These are phyloP conservation scores for Ochotona curzoniae DNA, from an alignment of 2,113 vertebrate genomes.

Conservation along the genomic window DNA sequence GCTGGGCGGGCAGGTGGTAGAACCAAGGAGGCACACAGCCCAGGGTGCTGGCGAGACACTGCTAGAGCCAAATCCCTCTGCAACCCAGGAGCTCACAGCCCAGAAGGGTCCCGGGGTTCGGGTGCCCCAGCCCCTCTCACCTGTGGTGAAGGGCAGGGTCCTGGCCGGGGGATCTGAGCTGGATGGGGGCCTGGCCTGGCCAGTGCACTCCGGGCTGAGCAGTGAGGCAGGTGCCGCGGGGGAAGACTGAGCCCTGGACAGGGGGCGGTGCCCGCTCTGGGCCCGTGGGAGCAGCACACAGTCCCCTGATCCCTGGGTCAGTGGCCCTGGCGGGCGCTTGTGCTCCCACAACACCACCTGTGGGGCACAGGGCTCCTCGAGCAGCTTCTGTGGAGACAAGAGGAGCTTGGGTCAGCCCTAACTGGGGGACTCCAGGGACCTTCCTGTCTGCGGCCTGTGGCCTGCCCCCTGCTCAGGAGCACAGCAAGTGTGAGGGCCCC, in stretches of 20 bases:
- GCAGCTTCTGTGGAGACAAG: too few relatives aligned
- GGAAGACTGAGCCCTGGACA: constrained; percentile 93
- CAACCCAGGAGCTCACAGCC: too few relatives aligned
- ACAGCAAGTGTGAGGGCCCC: too few relatives aligned
- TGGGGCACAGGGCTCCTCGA: neutral
- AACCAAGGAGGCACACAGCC: too few relatives aligned
- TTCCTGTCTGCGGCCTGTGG: too few relatives aligned
- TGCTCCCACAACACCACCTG: constrained; percentile 94
- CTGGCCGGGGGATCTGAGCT: constrained; percentile 86
- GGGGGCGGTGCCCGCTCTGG: constrained; percentile 87
- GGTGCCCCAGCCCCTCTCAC: constrained; percentile 78
- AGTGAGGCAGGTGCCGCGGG: constrained; percentile 91
- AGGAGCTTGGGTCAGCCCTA: too few relatives aligned
- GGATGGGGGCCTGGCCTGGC: constrained; percentile 83
- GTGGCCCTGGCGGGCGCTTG: constrained; percentile 85
- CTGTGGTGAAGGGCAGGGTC: constrained; percentile 91
- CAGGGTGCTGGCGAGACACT: too few relatives aligned
- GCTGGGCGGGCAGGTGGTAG: too few relatives aligned
- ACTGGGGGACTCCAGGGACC: too few relatives aligned
- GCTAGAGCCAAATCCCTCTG: too few relatives aligned
- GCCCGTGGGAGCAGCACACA: constrained; percentile 83
- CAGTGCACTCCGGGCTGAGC: constrained; percentile 83
- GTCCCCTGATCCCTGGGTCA: constrained; percentile 85
- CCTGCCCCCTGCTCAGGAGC: too few relatives aligned
- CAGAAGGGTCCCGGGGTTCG: too few relatives aligned